phyloP scores from a whole-genome alignment of 2,113 vertebrate species.

The Callaeas wilsoni region DNA sequence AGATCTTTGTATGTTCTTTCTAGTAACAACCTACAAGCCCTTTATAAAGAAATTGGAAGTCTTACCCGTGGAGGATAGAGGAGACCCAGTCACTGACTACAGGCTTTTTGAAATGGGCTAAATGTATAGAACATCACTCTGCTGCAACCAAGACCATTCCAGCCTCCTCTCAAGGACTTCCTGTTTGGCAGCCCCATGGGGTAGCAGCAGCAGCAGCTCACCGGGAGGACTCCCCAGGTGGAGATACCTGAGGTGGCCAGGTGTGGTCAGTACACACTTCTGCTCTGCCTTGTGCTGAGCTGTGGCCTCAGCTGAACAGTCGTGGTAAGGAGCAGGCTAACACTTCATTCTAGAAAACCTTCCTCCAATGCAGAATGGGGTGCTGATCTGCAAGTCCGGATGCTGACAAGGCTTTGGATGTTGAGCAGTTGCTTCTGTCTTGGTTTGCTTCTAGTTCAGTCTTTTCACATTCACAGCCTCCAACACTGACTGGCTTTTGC shows the following conservation, averaged over 20 bases:
- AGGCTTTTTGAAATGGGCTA: background rate
- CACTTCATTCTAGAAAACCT: background rate
- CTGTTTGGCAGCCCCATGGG: background rate
- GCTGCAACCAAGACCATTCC: background rate
- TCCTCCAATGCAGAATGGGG: rapidly evolving
- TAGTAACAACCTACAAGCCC: background rate
- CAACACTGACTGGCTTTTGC: background rate
- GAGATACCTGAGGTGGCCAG: rapidly evolving
- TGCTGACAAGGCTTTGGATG: background rate
- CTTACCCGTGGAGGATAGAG: background rate
- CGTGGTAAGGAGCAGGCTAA: background rate
- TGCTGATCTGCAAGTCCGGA: background rate
- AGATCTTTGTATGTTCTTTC: background rate
- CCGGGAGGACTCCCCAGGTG: background rate
- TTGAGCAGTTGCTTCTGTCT: background rate
- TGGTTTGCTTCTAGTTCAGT: background rate
- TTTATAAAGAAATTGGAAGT: background rate
- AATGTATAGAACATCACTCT: background rate
- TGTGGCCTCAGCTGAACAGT: background rate
- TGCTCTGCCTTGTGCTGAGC: background rate
- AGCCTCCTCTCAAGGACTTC: background rate
- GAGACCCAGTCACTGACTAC: background rate
- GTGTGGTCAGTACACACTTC: background rate
- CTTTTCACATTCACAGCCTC: background rate
- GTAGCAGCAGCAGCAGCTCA: background rate